Conservation (phyloP, 1,140 invertebrate genomes). For the Copidosoma floridanum region DNA sequence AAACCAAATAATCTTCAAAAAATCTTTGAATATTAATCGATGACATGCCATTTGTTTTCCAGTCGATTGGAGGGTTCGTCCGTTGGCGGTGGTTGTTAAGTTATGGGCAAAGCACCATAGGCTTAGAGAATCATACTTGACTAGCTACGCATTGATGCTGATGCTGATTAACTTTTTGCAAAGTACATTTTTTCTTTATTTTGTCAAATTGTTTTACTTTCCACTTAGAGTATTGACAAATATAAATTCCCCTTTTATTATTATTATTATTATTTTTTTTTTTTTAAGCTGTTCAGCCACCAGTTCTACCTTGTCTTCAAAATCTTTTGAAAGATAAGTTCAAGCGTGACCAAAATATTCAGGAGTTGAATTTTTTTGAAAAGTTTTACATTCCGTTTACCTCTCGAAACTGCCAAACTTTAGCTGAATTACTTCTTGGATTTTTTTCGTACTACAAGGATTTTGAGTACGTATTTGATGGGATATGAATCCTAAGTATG, state of each 20-base stretch:
- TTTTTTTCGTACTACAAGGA: not conserved
- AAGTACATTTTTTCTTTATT: not conserved
- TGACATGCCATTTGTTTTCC: too few species aligned
- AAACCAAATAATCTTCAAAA: too few species aligned
- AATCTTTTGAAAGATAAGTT: not conserved
- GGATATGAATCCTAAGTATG: too few species aligned
- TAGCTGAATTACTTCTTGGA: not conserved
- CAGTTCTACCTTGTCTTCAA: not conserved
- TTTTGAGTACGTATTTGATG: not conserved
- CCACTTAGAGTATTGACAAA: not conserved
- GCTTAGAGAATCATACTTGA: not conserved
- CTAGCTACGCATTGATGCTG: not conserved
- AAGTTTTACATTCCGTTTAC: not conserved
- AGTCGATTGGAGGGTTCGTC: not conserved
- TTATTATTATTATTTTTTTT: too few species aligned
- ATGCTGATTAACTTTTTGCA: not conserved
- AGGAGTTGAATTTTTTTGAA: not conserved
- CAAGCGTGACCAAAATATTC: not conserved
- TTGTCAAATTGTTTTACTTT: not conserved
- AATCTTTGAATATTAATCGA: too few species aligned
- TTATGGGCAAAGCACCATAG: not conserved
- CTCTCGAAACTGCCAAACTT: not conserved
- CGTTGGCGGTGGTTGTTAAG: not conserved
- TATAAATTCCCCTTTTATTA: not conserved
- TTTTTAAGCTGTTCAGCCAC: not conserved